Conservation (phyloP, 2,888 invertebrate species). For the Diplazon laetatorius region DNA sequence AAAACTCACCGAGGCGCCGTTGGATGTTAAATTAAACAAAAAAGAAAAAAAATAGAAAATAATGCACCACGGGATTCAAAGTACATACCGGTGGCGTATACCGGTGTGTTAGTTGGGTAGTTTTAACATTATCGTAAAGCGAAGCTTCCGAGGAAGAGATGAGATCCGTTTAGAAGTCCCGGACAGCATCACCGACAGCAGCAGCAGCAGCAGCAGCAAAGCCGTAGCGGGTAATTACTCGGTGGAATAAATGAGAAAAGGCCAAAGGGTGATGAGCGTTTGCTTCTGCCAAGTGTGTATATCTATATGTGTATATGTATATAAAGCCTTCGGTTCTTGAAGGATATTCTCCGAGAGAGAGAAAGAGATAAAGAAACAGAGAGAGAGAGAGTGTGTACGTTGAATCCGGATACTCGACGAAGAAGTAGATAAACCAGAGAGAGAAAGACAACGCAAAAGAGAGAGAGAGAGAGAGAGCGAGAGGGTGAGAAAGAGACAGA, state of each 20-base stretch:
- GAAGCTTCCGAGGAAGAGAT: conserved; percentile 8
- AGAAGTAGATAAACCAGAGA: conserved; percentile 18
- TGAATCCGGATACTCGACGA: conserved; percentile 52
- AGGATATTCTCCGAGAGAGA: conserved; percentile 44
- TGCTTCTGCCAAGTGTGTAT: conserved; percentile 27
- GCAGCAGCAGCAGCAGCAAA: not conserved
- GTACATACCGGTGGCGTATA: too few species aligned
- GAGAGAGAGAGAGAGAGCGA: conserved; percentile 8
- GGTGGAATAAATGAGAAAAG: conserved; percentile 43
- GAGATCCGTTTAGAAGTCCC: conserved; percentile 8
- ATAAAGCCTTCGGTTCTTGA: conserved; percentile 27
- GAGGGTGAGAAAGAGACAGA: not conserved
- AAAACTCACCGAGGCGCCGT: too few species aligned
- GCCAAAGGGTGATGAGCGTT: conserved; percentile 43
- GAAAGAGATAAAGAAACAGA: conserved; percentile 23
- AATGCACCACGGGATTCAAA: not conserved
- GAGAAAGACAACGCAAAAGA: not conserved
- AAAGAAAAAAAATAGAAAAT: too few species aligned
- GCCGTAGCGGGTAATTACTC: conserved; percentile 28
- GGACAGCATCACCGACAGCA: not conserved
- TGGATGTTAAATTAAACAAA: too few species aligned
- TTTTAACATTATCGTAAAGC: not conserved
- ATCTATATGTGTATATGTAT: too few species aligned
- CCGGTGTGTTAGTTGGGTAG: not conserved
- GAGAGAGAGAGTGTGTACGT: conserved; percentile 19